Conservation (phyloP, 2,113 vertebrate genomes). For the Pygoscelis adeliae region DNA sequence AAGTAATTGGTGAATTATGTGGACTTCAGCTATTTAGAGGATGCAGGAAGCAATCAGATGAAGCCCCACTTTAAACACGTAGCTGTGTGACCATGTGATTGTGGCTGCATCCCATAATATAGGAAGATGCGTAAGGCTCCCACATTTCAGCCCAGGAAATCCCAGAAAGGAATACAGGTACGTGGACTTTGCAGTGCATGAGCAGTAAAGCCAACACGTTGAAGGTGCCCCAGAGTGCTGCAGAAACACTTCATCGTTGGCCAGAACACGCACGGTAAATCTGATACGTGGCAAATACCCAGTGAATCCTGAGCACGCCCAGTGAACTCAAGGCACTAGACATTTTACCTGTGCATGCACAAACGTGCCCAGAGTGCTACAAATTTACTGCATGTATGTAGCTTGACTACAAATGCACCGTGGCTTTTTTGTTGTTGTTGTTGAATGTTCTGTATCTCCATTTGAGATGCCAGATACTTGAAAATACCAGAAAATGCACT, state of each 20-base stretch:
- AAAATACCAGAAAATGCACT: not conserved
- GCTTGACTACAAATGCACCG: not conserved
- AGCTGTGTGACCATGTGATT: not conserved
- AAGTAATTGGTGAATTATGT: not conserved
- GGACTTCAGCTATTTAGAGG: not conserved
- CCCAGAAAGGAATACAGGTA: not conserved
- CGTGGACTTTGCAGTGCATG: fast-evolving
- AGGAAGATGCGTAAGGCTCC: not conserved
- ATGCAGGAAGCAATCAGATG: not conserved
- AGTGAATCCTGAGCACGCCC: not conserved
- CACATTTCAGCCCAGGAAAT: not conserved
- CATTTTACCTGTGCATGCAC: not conserved
- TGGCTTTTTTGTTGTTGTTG: not conserved
- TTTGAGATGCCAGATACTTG: not conserved
- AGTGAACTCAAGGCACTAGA: not conserved
- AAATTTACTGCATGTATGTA: not conserved
- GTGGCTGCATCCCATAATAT: not conserved
- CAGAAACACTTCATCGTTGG: not conserved
- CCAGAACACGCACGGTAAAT: not conserved
- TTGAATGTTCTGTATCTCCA: not conserved
- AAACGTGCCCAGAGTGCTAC: not conserved
- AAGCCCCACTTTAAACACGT: not conserved
- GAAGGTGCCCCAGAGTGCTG: not conserved
- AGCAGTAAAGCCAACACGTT: fast-evolving
- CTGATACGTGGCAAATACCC: not conserved